These are phyloP conservation scores for Apteryx mantelli DNA, from an alignment of 2,113 vertebrate genomes.

Conservation along the genomic window DNA sequence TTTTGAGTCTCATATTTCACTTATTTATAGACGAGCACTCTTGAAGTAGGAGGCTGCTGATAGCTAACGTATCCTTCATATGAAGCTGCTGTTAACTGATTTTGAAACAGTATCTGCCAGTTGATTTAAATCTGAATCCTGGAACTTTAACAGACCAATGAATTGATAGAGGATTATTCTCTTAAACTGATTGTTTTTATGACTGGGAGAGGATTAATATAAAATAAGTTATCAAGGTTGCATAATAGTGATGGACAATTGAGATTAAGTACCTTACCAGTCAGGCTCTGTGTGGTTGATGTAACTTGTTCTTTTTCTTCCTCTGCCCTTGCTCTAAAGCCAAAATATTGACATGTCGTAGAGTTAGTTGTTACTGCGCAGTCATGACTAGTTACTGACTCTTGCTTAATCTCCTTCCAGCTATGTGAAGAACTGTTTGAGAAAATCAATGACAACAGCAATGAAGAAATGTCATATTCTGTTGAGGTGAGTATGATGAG, in stretches of 20 bases:
- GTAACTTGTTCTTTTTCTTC: not conserved
- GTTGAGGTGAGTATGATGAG: constrained; percentile 80
- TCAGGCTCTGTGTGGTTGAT: not conserved
- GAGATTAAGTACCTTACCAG: not conserved
- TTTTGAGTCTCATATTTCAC: not conserved
- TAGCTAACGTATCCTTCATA: not conserved
- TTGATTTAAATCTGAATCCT: not conserved
- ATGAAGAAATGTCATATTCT: constrained; percentile 95
- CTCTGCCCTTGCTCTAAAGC: not conserved
- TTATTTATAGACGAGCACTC: not conserved
- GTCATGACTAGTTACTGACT: not conserved
- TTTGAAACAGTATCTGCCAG: not conserved
- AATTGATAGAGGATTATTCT: not conserved
- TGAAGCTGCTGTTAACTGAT: not conserved
- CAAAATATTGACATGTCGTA: not conserved
- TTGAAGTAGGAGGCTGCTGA: not conserved
- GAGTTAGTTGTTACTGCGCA: not conserved
- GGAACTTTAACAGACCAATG: not conserved
- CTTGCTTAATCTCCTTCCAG: constrained; percentile 72
- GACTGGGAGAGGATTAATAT: not conserved
- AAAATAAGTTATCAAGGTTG: not conserved
- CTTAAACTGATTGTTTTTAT: not conserved
- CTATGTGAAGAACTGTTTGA: constrained; percentile 98
- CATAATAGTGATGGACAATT: not conserved
- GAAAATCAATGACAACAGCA: constrained; percentile 95